Base-by-base conservation (phyloP, 2,888 invertebrate species). In the Mythimna vitellina region DNA sequence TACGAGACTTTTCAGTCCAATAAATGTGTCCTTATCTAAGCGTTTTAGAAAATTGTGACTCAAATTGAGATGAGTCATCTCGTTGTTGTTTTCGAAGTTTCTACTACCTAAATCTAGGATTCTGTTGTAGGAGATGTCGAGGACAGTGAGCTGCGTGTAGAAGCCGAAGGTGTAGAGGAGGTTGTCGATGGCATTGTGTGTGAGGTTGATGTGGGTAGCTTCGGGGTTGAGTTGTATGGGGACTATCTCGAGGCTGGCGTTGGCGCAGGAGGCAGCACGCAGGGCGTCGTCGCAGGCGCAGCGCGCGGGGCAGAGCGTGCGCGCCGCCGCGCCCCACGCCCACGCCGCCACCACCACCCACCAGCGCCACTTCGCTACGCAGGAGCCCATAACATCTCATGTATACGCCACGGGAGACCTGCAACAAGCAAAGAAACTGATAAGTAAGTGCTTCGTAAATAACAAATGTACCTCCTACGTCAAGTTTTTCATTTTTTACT, bases 181-280 rank as follows among this genome's bases (percentile, higher is more conserved):
- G 89, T 97, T 97, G 89, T 97, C 97, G 89, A 99, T 98, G 84
- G 97, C 97, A 93, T 99, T 99, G 90, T 97, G 97, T n/a, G 98
- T 97, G 73, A 99, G 97, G 91, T 98, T 98, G 89, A 99, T 97
- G 93, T 97, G 97, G 67, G 97, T 97, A 65, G 98, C 97, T 91
- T 98, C 98, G 56, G 99, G 99, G 93, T 99, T 99, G 84, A 99
- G 96, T 91, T 98, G 98, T 86, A 98, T 98, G 76, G 99, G 99
- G 69, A 99, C 98, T 86, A 98, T 98, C 91, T 98, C 98, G 83
- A 99, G 97, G 78, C 97, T 97, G 69, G 98, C 98, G 88, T 97
- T 97, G 83, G 97, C 97, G 93, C 99, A 99, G 82, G 97, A 97
- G 42, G 98, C 98, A 74, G 97, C 97, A 81, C 98, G 97, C 82